phyloP scores from a whole-genome alignment of 1,140 invertebrate genomes.

The Schlechtendalia chinensis region DNA sequence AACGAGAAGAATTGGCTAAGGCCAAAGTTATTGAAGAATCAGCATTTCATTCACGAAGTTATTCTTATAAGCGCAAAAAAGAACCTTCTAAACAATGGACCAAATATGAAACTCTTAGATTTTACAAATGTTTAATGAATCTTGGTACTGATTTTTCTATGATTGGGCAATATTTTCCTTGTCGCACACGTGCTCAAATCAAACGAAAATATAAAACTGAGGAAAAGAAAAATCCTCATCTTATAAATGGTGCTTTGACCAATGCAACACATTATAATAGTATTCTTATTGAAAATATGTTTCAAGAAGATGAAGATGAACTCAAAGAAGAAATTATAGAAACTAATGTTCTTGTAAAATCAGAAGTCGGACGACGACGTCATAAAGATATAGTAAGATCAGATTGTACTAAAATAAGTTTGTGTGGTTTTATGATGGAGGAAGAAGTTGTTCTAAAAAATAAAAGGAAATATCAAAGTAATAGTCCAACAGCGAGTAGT shows the following conservation, averaged over 20 bases:
- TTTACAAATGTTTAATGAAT: slow-evolving; percentile 82
- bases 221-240: slow-evolving; percentile 61
- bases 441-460: slow-evolving; percentile 31
- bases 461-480: background rate
- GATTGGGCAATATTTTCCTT: slow-evolving; percentile 80
- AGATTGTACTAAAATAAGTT: slow-evolving; percentile 33
- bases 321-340: background rate
- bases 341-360: background rate
- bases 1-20: slow-evolving; percentile 64
- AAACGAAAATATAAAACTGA: slow-evolving; percentile 76
- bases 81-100: slow-evolving; percentile 55
- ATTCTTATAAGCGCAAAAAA: slow-evolving; percentile 61
- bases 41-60: slow-evolving; percentile 58
- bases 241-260: slow-evolving; percentile 62
- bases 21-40: slow-evolving; percentile 68
- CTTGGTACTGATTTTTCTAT: slow-evolving; percentile 87
- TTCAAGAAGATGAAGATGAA: slow-evolving; percentile 22
- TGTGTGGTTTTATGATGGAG: slow-evolving; percentile 28
- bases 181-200: slow-evolving; percentile 72
- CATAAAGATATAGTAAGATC: slow-evolving; percentile 2
- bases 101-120: slow-evolving; percentile 69
- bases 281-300: slow-evolving; percentile 57
- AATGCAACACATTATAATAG: slow-evolving; percentile 60
- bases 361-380: background rate
- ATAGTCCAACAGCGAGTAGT: background rate